Percentiles rank a stretch among this genome's conserved stretches.
Evolutionary conservation across 2,113 vertebrate genomes (phyloP).

Genomic region (Acanthisitta chloris): DNA sequence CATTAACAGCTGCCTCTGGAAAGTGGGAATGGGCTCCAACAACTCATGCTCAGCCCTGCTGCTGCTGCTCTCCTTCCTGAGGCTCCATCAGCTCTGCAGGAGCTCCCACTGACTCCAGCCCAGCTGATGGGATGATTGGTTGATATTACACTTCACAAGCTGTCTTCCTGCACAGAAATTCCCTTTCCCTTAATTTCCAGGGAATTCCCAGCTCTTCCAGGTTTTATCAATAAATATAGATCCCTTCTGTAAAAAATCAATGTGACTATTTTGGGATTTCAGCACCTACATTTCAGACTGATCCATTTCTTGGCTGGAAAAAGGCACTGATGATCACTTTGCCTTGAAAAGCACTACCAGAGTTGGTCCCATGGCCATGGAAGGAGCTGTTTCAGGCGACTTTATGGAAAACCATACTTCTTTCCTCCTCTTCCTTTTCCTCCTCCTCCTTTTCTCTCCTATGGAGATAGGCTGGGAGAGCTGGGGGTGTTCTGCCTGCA

Average conservation of each 20-base stretch:
- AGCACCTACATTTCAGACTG: neutral
- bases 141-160: neutral
- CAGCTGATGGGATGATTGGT: neutral
- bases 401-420: neutral
- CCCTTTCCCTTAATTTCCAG: neutral
- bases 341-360: neutral
- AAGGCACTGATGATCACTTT: neutral
- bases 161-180: neutral
- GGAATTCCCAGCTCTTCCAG: neutral
- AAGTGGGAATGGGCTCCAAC: neutral
- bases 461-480: neutral
- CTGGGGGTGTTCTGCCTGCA: neutral
- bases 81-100: fast-evolving
- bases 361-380: neutral
- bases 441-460: neutral
- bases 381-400: neutral
- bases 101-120: neutral
- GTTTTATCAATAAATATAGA: neutral
- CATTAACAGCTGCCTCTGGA: neutral
- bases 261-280: neutral
- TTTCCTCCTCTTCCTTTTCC: neutral
- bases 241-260: neutral
- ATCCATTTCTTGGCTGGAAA: neutral
- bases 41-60: neutral
- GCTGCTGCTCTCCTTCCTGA: neutral